Evolutionary conservation across 2,888 invertebrate species (phyloP), one percentile per base, ranked within the genome.

Genomic region (Neocrepidodera transversa): DNA sequence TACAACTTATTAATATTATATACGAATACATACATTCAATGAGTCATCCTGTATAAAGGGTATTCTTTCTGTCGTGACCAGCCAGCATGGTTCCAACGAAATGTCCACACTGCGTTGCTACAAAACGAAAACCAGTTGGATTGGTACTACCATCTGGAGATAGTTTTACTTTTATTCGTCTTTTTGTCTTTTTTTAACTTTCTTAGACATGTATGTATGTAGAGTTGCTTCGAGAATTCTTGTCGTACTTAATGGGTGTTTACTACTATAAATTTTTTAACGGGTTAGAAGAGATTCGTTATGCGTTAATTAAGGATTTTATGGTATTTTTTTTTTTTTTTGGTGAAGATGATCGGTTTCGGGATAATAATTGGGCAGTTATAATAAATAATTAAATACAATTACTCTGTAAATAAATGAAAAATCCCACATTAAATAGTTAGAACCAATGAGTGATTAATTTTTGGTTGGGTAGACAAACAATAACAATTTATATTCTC

Each of bases 1-100:
- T n/a, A n/a, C n/a, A n/a, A n/a, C n/a, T n/a, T n/a, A n/a, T n/a
- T n/a, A n/a, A n/a, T n/a, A n/a, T n/a, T n/a, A n/a, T n/a, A n/a
- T n/a, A n/a, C n/a, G n/a, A n/a, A n/a, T n/a, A n/a, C n/a, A n/a
- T n/a, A n/a, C n/a, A n/a, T n/a, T n/a, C n/a, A n/a, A n/a, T n/a
- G n/a, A n/a, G n/a, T 32, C 32, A 32, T 13, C 11, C 13, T 13
- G 32, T 32, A 45, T 45, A 58, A 54, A 54, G 54, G 58, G 58
- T 50, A 58, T 62, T 60, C 62, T 59, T 58, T 58, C 58, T 56
- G 45, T 55, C 62, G 65, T 65, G 65, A 65, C 65, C 63, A 68
- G 68, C 68, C 68, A 68, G 68, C 68, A 63, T 68, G 68, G 68
- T 66, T 68, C 66, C 67, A 66, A 48, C 64, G 61, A 63, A 59